A percentile compares a stretch with the other conserved stretches of the same genome.
Conservation (phyloP, 2,888 invertebrate genomes). For the Stenotaenia linearis region DNA sequence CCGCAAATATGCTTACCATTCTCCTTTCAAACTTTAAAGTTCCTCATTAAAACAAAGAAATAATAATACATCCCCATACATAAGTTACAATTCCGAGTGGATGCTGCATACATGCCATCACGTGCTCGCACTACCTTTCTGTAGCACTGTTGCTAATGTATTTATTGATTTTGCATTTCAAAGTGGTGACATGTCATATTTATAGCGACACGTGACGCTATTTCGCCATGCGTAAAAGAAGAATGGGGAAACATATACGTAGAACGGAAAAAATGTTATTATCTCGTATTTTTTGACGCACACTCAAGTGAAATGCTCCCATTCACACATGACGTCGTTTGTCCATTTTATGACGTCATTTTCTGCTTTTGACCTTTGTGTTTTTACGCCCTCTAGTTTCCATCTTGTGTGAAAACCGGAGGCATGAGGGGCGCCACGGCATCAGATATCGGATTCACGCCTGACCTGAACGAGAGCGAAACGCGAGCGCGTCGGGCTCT, state of each 20-base stretch:
- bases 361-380: conserved; percentile 18
- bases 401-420: conserved; percentile 14
- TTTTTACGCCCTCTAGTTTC: conserved; percentile 19
- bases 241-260: background rate
- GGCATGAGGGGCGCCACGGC: conserved; percentile 13
- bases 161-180: conserved; percentile 18
- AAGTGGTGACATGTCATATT: conserved; percentile 17
- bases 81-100: no score
- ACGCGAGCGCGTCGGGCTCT: background rate
- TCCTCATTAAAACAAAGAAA: no score
- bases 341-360: conserved; percentile 22
- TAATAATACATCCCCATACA: no score
- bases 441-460: conserved; percentile 17
- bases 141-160: background rate
- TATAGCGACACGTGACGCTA: background rate
- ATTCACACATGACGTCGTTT: conserved; percentile 12
- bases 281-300: background rate
- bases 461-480: conserved; percentile 12
- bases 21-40: no score
- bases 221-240: background rate
- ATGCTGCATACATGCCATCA: background rate
- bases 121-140: background rate
- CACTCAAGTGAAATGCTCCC: background rate
- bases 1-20: background rate
- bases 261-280: background rate